Percentiles rank a stretch among this genome's conserved stretches.
Conservation (phyloP, 1,140 invertebrate species). For the Hypsibius dujardini region DNA sequence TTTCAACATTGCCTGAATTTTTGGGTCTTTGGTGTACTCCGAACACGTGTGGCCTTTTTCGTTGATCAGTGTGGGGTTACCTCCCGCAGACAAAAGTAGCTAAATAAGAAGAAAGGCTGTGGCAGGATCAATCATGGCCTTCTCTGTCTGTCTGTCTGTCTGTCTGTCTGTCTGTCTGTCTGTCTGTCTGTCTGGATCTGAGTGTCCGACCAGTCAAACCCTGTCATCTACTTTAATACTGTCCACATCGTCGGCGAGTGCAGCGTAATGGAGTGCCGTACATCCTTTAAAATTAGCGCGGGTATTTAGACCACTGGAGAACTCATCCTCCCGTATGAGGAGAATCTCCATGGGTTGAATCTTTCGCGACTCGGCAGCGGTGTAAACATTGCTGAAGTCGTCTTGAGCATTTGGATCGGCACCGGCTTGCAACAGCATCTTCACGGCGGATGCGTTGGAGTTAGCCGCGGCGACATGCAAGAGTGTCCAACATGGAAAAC, state of each 20-base stretch:
- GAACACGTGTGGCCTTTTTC: conserved; percentile 16
- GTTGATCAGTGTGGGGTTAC: background rate
- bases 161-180: too few species aligned
- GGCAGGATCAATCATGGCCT: too few species aligned
- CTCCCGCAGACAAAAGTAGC: background rate
- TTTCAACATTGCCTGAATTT: background rate
- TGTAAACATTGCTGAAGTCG: conserved; percentile 59
- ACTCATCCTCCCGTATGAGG: conserved; percentile 67
- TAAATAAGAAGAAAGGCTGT: background rate
- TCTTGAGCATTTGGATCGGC: conserved; percentile 61
- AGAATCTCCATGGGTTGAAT: too few species aligned
- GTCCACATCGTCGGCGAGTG: conserved; percentile 48
- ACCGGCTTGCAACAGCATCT: conserved; percentile 49
- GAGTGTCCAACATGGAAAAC: conserved; percentile 57
- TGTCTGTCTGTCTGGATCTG: too few species aligned
- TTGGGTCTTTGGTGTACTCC: conserved; percentile 7
- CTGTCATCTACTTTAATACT: conserved; percentile 31
- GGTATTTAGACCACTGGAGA: conserved; percentile 51
- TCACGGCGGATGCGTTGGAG: conserved; percentile 43
- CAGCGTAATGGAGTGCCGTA: conserved; percentile 75
- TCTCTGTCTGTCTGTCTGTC: too few species aligned
- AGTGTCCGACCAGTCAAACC: too few species aligned
- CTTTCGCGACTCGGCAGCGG: too few species aligned
- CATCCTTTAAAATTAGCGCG: conserved; percentile 60
- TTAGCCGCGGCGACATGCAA: conserved; percentile 66